Base-by-base conservation (phyloP, 23 tunicate species). In the Pegea sp. region DNA sequence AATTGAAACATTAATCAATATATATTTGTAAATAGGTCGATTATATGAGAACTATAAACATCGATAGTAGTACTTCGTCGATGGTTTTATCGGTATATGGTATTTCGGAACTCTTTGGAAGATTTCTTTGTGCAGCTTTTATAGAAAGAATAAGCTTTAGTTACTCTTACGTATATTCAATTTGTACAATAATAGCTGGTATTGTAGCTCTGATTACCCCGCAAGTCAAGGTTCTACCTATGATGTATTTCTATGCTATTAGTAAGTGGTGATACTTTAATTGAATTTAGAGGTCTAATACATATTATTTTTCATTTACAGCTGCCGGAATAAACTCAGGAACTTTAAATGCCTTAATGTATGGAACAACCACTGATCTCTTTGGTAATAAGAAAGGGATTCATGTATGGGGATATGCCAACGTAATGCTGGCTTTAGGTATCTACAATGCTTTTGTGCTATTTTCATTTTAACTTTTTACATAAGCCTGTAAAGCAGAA, bases 341-440 rank as follows among this genome's bases (percentile, higher is more conserved):
- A 7, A 62, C 64, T 30, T 49, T 84, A 24, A 84, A 84, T 42
- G 64, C 84, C 42, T 63, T 84, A 27, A 68, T 84, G 76, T 84
- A 58, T 54, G 95, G 58, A 16, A 69, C 95, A 6, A 84, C 95
- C 23, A 73, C 68, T 76, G 68, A 84, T 33, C 43, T 84, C 18
- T 84, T 84, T 34, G 84, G 84, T 22, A 56, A 62, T 29, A 76
- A 62, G 22, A 74, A 44, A 2, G 95, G 95, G 0, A 57, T 28
- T 22, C 76, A 67, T 44, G 76, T 68, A 0, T 84, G 84, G 95
- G 95, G 95, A 3, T 84, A 67, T 52, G 64, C 74, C 71, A 84
- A 84, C 58, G 76, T 84, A 34, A 74, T 74, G 84, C 54, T 84
- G 34, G 95, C 95, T 27, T 31, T 68, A 1, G 93, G 93, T 79